A percentile compares a stretch with the other conserved stretches of the same genome.
Evolutionary conservation across 2,113 vertebrate species (phyloP).

Genomic region (Pygoscelis adeliae): DNA sequence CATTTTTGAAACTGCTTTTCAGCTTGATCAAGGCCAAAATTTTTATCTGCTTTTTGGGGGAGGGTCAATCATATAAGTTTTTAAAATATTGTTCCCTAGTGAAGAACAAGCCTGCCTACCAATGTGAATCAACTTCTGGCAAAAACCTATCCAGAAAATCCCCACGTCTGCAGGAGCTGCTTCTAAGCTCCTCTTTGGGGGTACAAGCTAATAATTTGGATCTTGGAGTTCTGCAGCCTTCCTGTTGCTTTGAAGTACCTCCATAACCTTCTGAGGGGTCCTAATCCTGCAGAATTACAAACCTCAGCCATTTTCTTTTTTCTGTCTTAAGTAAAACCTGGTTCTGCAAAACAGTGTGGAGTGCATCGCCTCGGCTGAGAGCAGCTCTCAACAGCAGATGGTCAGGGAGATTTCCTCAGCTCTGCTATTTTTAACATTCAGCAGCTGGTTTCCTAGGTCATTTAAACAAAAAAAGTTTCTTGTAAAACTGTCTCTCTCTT

Average conservation of each 20-base stretch:
- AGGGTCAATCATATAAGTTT: neutral
- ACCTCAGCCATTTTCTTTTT: neutral
- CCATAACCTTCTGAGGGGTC: neutral
- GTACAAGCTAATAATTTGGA: neutral
- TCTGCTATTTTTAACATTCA: neutral
- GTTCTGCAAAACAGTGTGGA: neutral
- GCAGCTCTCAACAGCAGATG: neutral
- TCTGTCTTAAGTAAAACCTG: neutral
- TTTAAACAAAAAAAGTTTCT: neutral
- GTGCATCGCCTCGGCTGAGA: neutral
- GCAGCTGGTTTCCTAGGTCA: neutral
- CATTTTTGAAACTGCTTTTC: neutral
- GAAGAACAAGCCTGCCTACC: neutral
- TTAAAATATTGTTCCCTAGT: neutral
- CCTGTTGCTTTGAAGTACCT: neutral
- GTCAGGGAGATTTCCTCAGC: neutral
- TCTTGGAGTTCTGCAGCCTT: neutral
- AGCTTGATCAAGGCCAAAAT: neutral
- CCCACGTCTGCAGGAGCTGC: neutral
- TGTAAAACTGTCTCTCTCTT: neutral
- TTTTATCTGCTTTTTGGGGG: neutral
- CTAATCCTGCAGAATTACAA: neutral
- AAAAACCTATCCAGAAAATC: neutral
- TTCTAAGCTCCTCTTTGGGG: neutral
- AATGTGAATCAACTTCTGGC: neutral